phyloP scores from a whole-genome alignment of 2,113 vertebrate genomes.

The Athene cunicularia region DNA sequence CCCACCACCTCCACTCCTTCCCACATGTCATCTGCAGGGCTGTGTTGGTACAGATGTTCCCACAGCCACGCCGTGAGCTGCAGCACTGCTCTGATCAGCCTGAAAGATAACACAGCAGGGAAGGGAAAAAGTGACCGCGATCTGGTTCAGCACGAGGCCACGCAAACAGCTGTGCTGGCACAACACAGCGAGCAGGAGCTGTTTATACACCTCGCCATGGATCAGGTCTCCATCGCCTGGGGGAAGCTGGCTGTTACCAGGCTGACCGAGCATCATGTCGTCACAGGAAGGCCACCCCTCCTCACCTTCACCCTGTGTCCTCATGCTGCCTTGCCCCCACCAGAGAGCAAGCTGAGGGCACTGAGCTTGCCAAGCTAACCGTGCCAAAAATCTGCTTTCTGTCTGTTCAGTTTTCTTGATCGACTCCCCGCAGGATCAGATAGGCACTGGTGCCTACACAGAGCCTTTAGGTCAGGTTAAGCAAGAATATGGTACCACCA shows the following conservation, averaged over 20 bases:
- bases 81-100: background rate
- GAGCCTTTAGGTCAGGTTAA: background rate
- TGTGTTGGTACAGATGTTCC: background rate
- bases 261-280: rapidly evolving
- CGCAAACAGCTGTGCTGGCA: background rate
- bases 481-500: background rate
- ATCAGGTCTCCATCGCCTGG: rapidly evolving
- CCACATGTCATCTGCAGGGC: background rate
- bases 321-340: background rate
- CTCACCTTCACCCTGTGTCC: background rate
- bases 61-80: rapidly evolving
- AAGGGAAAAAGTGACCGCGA: background rate
- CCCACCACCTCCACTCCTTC: background rate
- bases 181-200: background rate
- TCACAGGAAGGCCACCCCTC: background rate
- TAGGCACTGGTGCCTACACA: rapidly evolving
- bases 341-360: rapidly evolving
- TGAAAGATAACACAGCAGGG: background rate
- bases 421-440: rapidly evolving
- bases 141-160: background rate
- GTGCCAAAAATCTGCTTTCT: background rate
- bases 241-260: background rate
- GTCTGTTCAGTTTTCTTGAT: background rate
- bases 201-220: rapidly evolving
- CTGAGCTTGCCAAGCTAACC: background rate